Base-by-base conservation (phyloP, 2,888 invertebrate species). In the Caenorhabditis sp. region DNA sequence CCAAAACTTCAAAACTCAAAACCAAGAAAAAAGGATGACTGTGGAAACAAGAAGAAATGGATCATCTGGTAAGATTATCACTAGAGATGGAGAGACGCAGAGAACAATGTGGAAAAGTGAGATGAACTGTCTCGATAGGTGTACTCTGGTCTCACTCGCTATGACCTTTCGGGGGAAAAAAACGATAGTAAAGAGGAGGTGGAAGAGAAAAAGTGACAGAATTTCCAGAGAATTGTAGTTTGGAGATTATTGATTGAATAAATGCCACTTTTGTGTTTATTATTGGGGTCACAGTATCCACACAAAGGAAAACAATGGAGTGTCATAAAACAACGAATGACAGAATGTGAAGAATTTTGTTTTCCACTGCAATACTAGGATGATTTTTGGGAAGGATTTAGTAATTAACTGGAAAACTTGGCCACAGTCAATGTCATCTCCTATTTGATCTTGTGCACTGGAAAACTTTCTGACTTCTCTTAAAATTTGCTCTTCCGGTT, bases 61-160 rank as follows among this genome's bases (percentile, higher is more conserved):
- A 54, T 54, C 54, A 54, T 54, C 54, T 26, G 26, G 4, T 54
- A 54, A 54, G 22, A 54, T 54, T 47, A 61, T n/a, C n/a, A 10
- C 1, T 1, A 28, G 26, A 44, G 63, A 63, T 7, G 12, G 22
- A 63, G 63, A 63, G 63, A 63, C 61, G 24, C 26, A 54, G 38
- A 38, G 61, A 26, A 28, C 38, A 12, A n/a, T n/a, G n/a, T n/a
- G n/a, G n/a, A 26, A 41, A 58, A 28, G n/a, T 16, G 22, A 59
- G 59, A 59, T 59, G 59, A 38, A 59, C 59, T 59, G 59, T 63
- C n/a, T n/a, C 44, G 44, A 63, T 63, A 41, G 44, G 63, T 63
- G 63, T 63, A 63, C 63, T 63, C 63, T 63, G 63, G 26, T 26
- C 47, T 19, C 19, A 12, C 8, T 19, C 8, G 54, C 3, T 26